phyloP scores from a whole-genome alignment of 2,888 invertebrate species.

The Latrodectus hesperus region DNA sequence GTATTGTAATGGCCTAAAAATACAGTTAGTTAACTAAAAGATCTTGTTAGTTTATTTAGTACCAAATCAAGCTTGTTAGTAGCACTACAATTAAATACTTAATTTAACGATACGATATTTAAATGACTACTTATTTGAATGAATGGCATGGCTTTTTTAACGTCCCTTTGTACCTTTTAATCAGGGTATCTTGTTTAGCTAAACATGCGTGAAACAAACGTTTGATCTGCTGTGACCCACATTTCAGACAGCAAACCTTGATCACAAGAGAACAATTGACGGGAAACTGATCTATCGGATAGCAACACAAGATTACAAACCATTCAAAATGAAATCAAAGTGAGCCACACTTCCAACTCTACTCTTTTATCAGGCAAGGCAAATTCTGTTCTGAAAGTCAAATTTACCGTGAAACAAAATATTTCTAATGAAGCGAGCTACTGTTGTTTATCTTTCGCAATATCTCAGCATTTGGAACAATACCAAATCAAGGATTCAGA shows the following conservation, averaged over 20 bases:
- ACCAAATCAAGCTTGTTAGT: too few relatives aligned
- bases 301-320: not conserved
- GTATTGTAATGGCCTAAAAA: too few relatives aligned
- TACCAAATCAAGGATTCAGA: constrained; percentile 7
- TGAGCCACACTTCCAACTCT: not conserved
- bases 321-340: not conserved
- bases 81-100: too few relatives aligned
- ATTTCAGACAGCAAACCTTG: not conserved
- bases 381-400: not conserved
- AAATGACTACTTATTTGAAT: too few relatives aligned
- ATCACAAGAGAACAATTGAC: not conserved
- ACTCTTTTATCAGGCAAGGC: not conserved
- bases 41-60: too few relatives aligned
- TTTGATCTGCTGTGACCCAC: not conserved
- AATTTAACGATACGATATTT: too few relatives aligned
- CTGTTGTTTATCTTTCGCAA: not conserved
- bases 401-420: not conserved
- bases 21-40: too few relatives aligned
- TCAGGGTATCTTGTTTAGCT: not conserved
- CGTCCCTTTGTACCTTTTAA: too few relatives aligned
- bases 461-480: not conserved
- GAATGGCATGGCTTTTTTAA: too few relatives aligned
- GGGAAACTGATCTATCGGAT: not conserved
- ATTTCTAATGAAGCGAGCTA: not conserved
- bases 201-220: not conserved